Base-by-base conservation (phyloP, 1,140 invertebrate species). In the Saccostrea echinata region DNA sequence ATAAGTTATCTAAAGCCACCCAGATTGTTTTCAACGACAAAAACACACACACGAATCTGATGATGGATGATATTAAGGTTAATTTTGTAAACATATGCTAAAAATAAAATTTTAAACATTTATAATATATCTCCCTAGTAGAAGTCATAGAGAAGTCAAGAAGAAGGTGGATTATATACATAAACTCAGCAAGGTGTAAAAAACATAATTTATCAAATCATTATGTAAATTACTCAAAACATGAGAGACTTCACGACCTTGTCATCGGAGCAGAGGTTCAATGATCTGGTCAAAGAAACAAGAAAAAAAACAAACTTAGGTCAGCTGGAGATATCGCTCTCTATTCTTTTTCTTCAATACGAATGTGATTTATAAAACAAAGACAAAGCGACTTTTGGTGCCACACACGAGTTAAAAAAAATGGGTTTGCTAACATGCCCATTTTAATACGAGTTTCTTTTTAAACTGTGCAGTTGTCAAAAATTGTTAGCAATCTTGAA, bases 211-310 rank as follows among this genome's bases (percentile, higher is more conserved):
- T 76, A 76, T 76, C 68, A 76, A 76, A 76, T 76, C 8, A 33
- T 76, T 76, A 76, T 76, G 68, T 30, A 76, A 76, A 76, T 76
- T 76, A 76, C 68, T 76, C 30, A 57, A 57, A 71, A 76, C 27
- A 76, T 30, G 68, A 76, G 68, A 57, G 16, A 61, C 55, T 61
- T 61, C 6, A 16, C 11, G 27, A 13, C 68, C 68, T 76, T 76
- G 68, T 61, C 24, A 30, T 30, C 13, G 3, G 24, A 30, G 33
- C 13, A n/a, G n/a, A 61, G 2, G 68, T 27, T 76, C 68, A 30
- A 76, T 76, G 68, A 33, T 76, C 68, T 76, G 24, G 68, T 76
- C 68, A 76, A 76, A 76, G 13, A 27, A 76, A 27, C 16, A 76
- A 76, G 27, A 76, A 76, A 33, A 30, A n/a, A 64, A 61, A 71